Conservation (phyloP, 2,113 vertebrate genomes). For the Rhinopomastus cyanomelas region DNA sequence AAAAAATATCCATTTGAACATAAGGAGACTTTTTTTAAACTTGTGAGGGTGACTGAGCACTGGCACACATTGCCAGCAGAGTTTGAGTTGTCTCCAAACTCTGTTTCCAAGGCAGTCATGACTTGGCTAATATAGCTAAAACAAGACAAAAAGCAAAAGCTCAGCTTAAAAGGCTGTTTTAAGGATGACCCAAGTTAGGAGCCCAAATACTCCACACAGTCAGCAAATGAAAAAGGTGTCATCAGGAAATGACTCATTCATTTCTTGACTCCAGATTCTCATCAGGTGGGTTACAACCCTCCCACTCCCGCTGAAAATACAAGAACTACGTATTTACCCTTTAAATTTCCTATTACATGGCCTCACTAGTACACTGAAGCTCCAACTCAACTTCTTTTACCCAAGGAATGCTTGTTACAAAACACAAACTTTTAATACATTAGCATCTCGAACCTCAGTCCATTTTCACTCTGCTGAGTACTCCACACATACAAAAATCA, state of each 20-base stretch:
- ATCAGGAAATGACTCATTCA: rapidly evolving
- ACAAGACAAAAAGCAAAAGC: not conserved
- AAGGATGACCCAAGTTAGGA: not conserved
- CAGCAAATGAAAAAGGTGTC: not conserved
- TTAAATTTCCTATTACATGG: not conserved
- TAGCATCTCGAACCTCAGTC: not conserved
- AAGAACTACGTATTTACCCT: not conserved
- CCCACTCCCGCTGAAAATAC: not conserved
- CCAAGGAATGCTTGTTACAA: not conserved
- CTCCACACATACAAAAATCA: not conserved
- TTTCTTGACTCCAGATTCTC: not conserved
- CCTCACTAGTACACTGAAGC: not conserved
- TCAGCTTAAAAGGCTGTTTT: not conserved
- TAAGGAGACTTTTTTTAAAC: not conserved
- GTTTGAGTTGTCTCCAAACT: not conserved
- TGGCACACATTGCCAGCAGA: not conserved
- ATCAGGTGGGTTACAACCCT: not conserved
- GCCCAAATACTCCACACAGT: rapidly evolving
- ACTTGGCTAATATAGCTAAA: not conserved
- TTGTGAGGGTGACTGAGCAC: too few species aligned
- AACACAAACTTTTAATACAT: not conserved
- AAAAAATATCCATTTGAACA: not conserved
- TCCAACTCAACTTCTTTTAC: not conserved
- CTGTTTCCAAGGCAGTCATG: not conserved
- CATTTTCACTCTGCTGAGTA: not conserved